Evolutionary conservation across 2,888 invertebrate species (phyloP).

Genomic region (Cactoblastis cactorum): DNA sequence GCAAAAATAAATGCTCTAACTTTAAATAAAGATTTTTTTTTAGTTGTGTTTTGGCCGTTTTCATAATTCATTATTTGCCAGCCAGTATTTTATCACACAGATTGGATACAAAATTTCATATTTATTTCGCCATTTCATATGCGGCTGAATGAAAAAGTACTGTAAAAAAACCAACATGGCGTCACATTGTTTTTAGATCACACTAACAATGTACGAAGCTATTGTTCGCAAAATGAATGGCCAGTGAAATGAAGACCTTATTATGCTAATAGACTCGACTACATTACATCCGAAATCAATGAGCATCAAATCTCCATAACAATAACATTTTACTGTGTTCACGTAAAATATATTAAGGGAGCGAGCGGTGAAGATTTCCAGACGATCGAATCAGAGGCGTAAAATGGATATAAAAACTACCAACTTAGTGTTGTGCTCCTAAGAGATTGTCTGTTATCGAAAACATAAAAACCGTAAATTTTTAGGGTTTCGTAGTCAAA

Average conservation of each 20-base stretch:
- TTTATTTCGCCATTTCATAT: background rate
- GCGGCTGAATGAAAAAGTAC: background rate
- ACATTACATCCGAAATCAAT: conserved; percentile 8
- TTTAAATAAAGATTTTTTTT: too few relatives aligned
- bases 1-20: too few relatives aligned
- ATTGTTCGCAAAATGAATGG: conserved; percentile 1
- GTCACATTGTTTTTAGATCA: background rate
- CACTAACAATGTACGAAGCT: background rate
- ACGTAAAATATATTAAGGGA: conserved; percentile 2
- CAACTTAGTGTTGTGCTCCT: too few relatives aligned
- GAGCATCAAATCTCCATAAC: conserved; percentile 4
- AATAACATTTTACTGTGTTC: conserved; percentile 8
- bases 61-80: too few relatives aligned
- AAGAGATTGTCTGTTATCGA: too few relatives aligned
- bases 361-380: too few relatives aligned
- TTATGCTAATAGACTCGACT: conserved; percentile 5
- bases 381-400: too few relatives aligned
- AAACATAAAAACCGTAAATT: too few relatives aligned
- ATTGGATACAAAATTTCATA: background rate
- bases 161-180: background rate
- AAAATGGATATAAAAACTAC: background rate
- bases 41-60: too few relatives aligned
- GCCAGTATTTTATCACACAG: background rate
- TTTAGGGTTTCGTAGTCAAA: too few relatives aligned
- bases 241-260: background rate